Evolutionary conservation across 2,113 vertebrate genomes (phyloP).

Genomic region (Miniopterus natalensis): DNA sequence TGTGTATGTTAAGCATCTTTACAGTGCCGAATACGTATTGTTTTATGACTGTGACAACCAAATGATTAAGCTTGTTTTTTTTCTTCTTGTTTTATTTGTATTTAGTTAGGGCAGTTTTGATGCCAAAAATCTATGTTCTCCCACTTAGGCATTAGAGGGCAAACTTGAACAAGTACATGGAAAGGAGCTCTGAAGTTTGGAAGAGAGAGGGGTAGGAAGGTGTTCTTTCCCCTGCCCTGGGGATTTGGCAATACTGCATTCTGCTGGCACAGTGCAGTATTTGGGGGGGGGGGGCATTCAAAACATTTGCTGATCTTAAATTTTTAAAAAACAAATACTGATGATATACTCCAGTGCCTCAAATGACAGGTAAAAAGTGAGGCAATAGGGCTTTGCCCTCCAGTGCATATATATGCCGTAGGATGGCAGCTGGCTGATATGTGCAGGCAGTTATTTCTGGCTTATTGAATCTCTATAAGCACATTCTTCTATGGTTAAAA

Average conservation of each 20-base stretch:
- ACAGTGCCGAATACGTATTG: not conserved
- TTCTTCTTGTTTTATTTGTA: not conserved
- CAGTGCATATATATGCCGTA: not conserved
- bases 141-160: not conserved
- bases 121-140: not conserved
- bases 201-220: not conserved
- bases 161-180: not conserved
- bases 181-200: not conserved
- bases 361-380: slow-evolving; percentile 36
- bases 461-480: not conserved
- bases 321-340: not conserved
- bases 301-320: slow-evolving; percentile 1
- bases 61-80: not conserved
- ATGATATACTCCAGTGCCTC: not conserved
- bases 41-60: not conserved
- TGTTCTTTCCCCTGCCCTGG: not conserved
- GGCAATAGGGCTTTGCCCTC: not conserved
- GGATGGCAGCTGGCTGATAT: not conserved
- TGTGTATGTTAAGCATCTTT: not conserved
- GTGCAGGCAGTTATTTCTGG: not conserved
- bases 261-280: not conserved
- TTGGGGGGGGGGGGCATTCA: not conserved
- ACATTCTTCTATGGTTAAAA: slow-evolving; percentile 22
- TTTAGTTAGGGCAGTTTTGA: not conserved
- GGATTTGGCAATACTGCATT: not conserved